phyloP scores from a whole-genome alignment of 2,797 vertebrate species.

The Acipenser ruthenus region DNA sequence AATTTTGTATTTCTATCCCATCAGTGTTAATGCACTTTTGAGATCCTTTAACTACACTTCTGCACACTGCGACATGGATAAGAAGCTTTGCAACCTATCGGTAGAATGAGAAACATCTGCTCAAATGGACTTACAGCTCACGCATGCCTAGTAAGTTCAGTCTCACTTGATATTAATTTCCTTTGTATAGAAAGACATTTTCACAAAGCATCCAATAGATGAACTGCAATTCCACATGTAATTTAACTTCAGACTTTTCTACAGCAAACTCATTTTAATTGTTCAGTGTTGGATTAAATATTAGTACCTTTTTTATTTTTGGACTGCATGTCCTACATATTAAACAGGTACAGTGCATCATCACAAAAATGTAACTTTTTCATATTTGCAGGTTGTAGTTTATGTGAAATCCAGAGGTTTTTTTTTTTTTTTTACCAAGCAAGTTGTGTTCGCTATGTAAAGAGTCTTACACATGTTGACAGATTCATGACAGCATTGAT shows the following conservation, averaged over 20 bases:
- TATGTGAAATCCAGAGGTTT: background rate
- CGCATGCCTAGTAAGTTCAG: background rate
- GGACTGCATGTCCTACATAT: too few species aligned
- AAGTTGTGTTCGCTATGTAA: conserved; percentile 23
- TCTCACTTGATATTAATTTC: background rate
- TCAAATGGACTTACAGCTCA: background rate
- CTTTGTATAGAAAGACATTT: background rate
- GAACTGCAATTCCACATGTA: too few species aligned
- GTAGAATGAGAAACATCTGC: background rate
- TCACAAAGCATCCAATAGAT: too few species aligned
- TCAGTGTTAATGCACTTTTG: background rate
- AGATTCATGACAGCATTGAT: conserved; percentile 50
- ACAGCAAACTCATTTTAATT: too few species aligned
- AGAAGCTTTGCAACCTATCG: background rate
- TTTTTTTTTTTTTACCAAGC: conserved; percentile 11
- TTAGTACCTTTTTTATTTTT: too few species aligned
- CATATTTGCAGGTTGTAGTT: conserved; percentile 11
- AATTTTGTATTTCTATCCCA: background rate
- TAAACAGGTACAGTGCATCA: background rate
- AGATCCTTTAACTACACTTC: background rate
- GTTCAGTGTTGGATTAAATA: too few species aligned
- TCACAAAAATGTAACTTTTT: background rate
- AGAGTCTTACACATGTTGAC: conserved; percentile 40
- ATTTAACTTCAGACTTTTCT: too few species aligned
- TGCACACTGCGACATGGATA: background rate